phyloP scores from a whole-genome alignment of 2,113 vertebrate species.

The Ochotona curzoniae region DNA sequence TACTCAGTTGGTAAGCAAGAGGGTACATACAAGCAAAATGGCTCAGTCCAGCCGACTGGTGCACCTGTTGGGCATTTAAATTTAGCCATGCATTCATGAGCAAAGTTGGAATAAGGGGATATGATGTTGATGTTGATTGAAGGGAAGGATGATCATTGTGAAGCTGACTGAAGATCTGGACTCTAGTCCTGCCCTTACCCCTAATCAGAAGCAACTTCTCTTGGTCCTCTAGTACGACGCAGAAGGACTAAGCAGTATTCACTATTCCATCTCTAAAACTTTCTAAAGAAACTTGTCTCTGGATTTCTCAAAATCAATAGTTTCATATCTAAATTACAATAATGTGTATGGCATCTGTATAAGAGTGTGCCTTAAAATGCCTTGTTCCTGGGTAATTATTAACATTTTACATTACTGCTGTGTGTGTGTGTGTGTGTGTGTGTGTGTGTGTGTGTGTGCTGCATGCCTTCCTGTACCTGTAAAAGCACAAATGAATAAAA shows the following conservation, averaged over 20 bases:
- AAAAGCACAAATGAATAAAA: constrained; percentile 3
- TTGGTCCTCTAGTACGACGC: background rate
- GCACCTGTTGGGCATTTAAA: background rate
- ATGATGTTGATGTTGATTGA: background rate
- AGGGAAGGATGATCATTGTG: background rate
- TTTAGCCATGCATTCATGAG: background rate
- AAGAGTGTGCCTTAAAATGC: background rate
- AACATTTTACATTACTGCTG: background rate
- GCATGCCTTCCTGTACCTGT: background rate
- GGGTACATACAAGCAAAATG: background rate
- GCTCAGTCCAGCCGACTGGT: background rate
- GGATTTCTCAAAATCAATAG: constrained; percentile 35
- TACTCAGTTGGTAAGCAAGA: background rate
- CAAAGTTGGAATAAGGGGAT: background rate
- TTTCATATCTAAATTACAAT: constrained; percentile 41
- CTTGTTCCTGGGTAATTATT: background rate
- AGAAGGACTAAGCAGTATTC: background rate
- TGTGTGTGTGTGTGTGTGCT: background rate
- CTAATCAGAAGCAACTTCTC: background rate
- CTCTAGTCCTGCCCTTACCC: background rate
- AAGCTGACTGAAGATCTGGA: background rate
- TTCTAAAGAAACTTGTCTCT: background rate
- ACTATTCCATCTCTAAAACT: constrained; percentile 17
- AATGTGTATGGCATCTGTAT: background rate
- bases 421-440: background rate